These are phyloP conservation scores for Athene cunicularia DNA, from an alignment of 2,113 vertebrate species.

Conservation along the genomic window DNA sequence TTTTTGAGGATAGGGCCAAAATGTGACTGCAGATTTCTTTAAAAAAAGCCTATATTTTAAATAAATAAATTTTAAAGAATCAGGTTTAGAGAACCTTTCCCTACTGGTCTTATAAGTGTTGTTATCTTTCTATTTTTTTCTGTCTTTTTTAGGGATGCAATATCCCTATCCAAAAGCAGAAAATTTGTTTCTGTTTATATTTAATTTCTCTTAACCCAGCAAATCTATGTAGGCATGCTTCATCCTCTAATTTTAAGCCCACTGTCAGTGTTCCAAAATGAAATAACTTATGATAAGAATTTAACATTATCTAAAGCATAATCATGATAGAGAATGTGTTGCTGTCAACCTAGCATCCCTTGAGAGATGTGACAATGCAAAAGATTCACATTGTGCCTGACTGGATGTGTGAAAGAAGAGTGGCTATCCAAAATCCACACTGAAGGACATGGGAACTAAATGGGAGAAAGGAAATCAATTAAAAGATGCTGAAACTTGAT, in stretches of 20 bases:
- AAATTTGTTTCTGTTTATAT: not conserved
- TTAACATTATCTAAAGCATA: not conserved
- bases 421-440: not conserved
- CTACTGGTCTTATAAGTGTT: not conserved
- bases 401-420: not conserved
- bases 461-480: not conserved
- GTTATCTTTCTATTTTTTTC: not conserved
- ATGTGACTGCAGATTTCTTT: not conserved
- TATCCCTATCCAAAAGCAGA: not conserved
- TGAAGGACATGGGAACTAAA: not conserved
- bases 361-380: not conserved
- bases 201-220: not conserved
- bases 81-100: not conserved
- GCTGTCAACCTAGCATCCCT: not conserved
- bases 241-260: not conserved
- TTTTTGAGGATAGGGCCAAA: not conserved
- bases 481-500: not conserved
- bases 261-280: not conserved
- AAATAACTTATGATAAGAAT: not conserved
- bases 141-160: not conserved
- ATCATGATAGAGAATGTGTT: not conserved
- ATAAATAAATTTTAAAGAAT: no score
- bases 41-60: not conserved
- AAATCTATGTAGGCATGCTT: not conserved
- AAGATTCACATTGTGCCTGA: not conserved